Evolutionary conservation across 2,888 invertebrate species (phyloP).

Genomic region (Gortyna flavago): DNA sequence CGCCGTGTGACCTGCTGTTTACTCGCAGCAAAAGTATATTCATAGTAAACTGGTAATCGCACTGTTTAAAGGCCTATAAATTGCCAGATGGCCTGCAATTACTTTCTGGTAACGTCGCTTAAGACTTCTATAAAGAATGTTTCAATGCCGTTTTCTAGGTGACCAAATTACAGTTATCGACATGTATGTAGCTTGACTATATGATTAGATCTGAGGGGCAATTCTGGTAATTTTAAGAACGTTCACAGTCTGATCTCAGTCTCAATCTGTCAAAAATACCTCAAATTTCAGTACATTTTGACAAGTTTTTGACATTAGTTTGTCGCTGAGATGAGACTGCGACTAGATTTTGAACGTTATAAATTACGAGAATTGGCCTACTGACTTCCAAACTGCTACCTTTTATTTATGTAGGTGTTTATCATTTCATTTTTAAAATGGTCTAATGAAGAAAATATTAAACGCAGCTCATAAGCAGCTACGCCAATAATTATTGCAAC

Average conservation of each 20-base stretch:
- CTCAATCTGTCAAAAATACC: too few relatives aligned
- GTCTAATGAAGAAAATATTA: slow-evolving; percentile 9
- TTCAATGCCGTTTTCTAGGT: background rate
- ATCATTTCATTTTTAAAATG: slow-evolving; percentile 7
- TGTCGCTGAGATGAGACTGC: too few relatives aligned
- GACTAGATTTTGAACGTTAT: too few relatives aligned
- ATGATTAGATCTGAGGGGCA: slow-evolving; percentile 32
- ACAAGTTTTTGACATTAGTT: too few relatives aligned
- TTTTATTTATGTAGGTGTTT: background rate
- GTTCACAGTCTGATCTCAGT: too few relatives aligned
- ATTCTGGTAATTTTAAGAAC: too few relatives aligned
- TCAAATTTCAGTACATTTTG: too few relatives aligned
- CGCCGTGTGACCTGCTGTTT: background rate
- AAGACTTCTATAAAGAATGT: background rate
- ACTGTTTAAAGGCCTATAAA: background rate
- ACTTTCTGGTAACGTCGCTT: background rate
- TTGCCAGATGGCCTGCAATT: background rate
- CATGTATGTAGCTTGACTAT: slow-evolving; percentile 39
- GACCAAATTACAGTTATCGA: slow-evolving; percentile 22
- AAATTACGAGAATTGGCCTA: too few relatives aligned
- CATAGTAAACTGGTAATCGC: background rate
- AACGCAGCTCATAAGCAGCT: slow-evolving; percentile 19
- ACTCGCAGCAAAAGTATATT: background rate
- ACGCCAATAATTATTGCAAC: background rate
- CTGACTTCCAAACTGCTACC: slow-evolving; percentile 33